phyloP scores from a whole-genome alignment of 2,888 invertebrate genomes.

The Aricia artaxerxes region DNA sequence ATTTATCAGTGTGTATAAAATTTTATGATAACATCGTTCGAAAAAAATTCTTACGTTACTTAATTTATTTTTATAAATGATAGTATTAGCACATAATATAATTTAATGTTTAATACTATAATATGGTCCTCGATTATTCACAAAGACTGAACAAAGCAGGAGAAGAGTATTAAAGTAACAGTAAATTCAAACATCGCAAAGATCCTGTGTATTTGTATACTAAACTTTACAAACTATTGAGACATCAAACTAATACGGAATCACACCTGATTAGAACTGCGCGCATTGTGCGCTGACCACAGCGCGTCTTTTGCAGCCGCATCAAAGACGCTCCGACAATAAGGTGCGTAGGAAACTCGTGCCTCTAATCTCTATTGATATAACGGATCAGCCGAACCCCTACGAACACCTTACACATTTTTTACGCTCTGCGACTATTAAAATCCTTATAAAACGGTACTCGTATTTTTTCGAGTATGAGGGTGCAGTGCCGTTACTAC shows the following conservation, averaged over 20 bases:
- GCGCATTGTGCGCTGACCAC: conserved; percentile 46
- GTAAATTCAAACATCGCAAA: conserved; percentile 35
- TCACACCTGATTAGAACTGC: conserved; percentile 60
- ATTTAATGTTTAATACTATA: no score
- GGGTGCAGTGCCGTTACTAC: conserved; percentile 70
- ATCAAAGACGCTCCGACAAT: conserved; percentile 70
- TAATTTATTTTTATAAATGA: no score
- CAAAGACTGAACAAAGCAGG: background rate
- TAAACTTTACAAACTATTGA: conserved; percentile 27
- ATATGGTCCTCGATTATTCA: no score
- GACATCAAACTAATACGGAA: conserved; percentile 52
- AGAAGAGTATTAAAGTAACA: background rate
- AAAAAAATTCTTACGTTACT: no score
- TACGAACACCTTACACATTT: conserved; percentile 73
- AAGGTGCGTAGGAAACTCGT: conserved; percentile 65
- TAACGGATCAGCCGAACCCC: conserved; percentile 69
- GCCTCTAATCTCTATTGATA: conserved; percentile 77
- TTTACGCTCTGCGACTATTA: conserved; percentile 54
- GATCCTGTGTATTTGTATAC: background rate
- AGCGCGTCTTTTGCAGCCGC: conserved; percentile 71
- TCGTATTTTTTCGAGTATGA: conserved; percentile 66
- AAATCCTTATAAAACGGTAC: conserved; percentile 71
- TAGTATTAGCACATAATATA: no score
- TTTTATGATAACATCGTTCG: no score
- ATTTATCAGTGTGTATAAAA: background rate